phyloP scores from a whole-genome alignment of 2,797 vertebrate genomes.

The Eulemur mongoz region DNA sequence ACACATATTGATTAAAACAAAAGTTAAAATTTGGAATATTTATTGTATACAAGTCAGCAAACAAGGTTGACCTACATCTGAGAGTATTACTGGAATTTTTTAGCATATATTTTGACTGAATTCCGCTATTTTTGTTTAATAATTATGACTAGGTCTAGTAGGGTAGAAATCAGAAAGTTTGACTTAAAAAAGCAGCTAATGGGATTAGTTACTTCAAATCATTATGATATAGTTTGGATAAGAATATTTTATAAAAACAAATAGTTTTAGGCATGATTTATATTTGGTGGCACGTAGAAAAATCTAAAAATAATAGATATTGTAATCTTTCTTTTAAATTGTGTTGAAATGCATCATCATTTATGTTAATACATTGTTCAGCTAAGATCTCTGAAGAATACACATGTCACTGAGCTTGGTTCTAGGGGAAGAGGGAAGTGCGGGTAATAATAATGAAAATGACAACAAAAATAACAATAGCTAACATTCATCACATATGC shows the following conservation, averaged over 20 bases:
- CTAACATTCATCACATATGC: not conserved
- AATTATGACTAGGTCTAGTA: slow-evolving; percentile 8
- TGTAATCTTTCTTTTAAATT: not conserved
- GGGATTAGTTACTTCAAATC: not conserved
- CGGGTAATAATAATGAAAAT: not conserved
- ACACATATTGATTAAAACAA: slow-evolving; percentile 67
- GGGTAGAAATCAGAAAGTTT: not conserved
- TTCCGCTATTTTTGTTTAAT: slow-evolving; percentile 39
- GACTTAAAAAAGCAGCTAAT: slow-evolving; percentile 13
- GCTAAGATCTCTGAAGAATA: not conserved
- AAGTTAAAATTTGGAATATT: slow-evolving; percentile 57
- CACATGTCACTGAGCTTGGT: not conserved
- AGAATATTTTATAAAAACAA: not conserved
- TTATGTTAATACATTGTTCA: not conserved
- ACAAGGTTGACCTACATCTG: slow-evolving; percentile 55
- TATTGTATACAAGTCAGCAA: slow-evolving; percentile 59
- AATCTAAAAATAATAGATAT: not conserved
- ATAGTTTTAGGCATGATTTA: not conserved
- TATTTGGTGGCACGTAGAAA: not conserved
- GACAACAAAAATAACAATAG: not conserved
- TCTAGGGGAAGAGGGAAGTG: not conserved
- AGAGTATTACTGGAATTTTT: slow-evolving; percentile 61
- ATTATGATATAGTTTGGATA: not conserved
- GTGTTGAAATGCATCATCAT: not conserved
- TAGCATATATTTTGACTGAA: not conserved